phyloP scores from a whole-genome alignment of 2,797 vertebrate genomes.

The Hemibagrus guttatus region DNA sequence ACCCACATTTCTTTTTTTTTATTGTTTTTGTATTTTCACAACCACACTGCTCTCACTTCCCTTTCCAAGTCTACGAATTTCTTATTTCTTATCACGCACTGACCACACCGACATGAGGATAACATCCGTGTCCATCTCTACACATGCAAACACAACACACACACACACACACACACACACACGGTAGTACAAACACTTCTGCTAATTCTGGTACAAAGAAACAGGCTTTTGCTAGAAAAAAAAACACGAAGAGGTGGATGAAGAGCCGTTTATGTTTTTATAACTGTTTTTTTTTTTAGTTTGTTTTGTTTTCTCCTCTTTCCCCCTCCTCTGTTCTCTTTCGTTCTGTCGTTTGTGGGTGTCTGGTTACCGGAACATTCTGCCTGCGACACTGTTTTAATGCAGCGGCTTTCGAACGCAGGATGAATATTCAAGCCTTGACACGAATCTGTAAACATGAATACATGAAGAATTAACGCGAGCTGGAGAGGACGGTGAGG shows the following conservation, averaged over 20 bases:
- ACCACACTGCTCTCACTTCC: not conserved
- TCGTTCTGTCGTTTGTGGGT: slow-evolving; percentile 43
- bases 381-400: slow-evolving; percentile 42
- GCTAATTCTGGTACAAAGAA: slow-evolving; percentile 49
- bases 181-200: slow-evolving; percentile 30
- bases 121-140: not conserved
- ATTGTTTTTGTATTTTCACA: not conserved
- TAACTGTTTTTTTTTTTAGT: not conserved
- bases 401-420: slow-evolving; percentile 22
- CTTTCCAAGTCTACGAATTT: not conserved
- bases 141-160: not conserved
- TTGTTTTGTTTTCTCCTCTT: slow-evolving; percentile 20
- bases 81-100: not conserved
- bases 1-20: not conserved
- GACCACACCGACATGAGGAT: not conserved
- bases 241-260: slow-evolving; percentile 32
- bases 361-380: slow-evolving; percentile 45
- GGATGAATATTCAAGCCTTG: slow-evolving; percentile 21
- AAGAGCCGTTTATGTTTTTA: slow-evolving; percentile 47
- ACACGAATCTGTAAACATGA: slow-evolving; percentile 27
- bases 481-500: not conserved
- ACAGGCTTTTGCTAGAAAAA: slow-evolving; percentile 27
- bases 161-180: not conserved
- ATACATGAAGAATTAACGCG: slow-evolving; percentile 1
- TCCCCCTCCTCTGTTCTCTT: slow-evolving; percentile 36